A percentile compares a stretch with the other conserved stretches of the same genome.
Conservation (phyloP, 2,888 invertebrate genomes). For the Lobophora halterata region DNA sequence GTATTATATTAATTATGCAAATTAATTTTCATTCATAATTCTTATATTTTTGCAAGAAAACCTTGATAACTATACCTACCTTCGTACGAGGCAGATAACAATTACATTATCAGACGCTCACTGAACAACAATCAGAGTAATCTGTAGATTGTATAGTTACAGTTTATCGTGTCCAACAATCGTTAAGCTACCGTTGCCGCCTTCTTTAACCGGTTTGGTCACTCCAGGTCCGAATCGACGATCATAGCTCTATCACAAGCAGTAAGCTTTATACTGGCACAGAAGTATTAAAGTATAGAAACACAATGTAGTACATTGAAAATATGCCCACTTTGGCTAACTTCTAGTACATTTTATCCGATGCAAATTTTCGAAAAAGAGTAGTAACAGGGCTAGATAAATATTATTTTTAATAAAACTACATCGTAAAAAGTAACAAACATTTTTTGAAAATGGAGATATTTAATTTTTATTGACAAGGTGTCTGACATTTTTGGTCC, state of each 20-base stretch:
- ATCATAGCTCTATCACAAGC: slow-evolving; percentile 55
- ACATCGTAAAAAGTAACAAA: no score
- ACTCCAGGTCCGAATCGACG: slow-evolving; percentile 59
- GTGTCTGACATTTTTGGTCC: no score
- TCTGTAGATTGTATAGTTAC: slow-evolving; percentile 39
- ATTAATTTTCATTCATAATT: slow-evolving; percentile 13
- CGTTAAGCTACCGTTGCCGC: slow-evolving; percentile 72
- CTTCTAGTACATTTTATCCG: no score
- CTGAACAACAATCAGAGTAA: slow-evolving; percentile 2
- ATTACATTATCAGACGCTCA: slow-evolving; percentile 16
- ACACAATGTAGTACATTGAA: no score
- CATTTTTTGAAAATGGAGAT: no score
- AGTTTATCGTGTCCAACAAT: slow-evolving; percentile 63
- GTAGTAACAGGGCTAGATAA: no score
- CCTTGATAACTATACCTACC: slow-evolving; percentile 15
- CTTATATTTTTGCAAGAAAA: slow-evolving; percentile 13
- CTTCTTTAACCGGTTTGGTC: slow-evolving; percentile 62
- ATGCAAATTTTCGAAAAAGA: no score
- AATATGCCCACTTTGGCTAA: no score
- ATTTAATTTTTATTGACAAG: no score
- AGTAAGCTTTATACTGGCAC: slow-evolving; percentile 27
- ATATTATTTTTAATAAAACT: no score
- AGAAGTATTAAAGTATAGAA: slow-evolving; percentile 5
- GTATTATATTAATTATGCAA: no score
- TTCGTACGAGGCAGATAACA: slow-evolving; percentile 7